These are phyloP conservation scores for Scaptomyza reducta DNA, from an alignment of 2,888 invertebrate genomes.

Conservation along the genomic window DNA sequence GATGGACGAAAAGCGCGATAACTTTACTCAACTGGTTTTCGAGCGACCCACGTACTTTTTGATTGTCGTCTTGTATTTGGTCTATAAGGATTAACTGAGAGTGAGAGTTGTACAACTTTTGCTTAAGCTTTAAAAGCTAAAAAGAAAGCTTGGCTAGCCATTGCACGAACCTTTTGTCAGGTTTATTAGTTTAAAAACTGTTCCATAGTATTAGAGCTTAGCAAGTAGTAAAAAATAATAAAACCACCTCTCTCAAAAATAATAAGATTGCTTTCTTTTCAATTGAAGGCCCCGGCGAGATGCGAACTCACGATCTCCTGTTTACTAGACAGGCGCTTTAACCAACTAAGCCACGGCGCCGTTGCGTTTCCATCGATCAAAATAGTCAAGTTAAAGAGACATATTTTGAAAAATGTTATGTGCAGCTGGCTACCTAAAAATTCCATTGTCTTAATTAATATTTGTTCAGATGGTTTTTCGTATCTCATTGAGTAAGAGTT, in stretches of 20 bases:
- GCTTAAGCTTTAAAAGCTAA: constrained; percentile 4
- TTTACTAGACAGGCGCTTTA: constrained; percentile 84
- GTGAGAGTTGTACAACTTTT: constrained; percentile 17
- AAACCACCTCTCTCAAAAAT: neutral
- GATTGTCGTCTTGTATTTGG: constrained; percentile 82
- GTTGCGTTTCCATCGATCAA: neutral
- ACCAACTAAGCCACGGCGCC: constrained; percentile 84
- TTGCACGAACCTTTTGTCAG: constrained; percentile 39
- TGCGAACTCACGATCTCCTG: constrained; percentile 84
- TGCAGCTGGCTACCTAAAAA: constrained; percentile 9
- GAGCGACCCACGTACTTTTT: constrained; percentile 83
- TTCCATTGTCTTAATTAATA: constrained; percentile 54
- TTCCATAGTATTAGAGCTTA: constrained; percentile 28
- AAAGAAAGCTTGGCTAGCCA: constrained; percentile 25
- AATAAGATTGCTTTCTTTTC: neutral
- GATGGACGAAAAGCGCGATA: constrained; percentile 82
- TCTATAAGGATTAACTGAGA: constrained; percentile 78
- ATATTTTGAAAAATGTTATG: neutral
- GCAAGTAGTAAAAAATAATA: constrained; percentile 1
- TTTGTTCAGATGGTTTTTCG: constrained; percentile 43
- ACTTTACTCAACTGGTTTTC: constrained; percentile 81
- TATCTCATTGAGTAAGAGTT: neutral
- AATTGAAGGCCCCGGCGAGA: constrained; percentile 81
- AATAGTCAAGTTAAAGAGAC: constrained; percentile 29
- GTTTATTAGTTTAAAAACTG: constrained; percentile 14